Conservation (phyloP, 2,113 vertebrate species). For the Oncorhynchus keta region DNA sequence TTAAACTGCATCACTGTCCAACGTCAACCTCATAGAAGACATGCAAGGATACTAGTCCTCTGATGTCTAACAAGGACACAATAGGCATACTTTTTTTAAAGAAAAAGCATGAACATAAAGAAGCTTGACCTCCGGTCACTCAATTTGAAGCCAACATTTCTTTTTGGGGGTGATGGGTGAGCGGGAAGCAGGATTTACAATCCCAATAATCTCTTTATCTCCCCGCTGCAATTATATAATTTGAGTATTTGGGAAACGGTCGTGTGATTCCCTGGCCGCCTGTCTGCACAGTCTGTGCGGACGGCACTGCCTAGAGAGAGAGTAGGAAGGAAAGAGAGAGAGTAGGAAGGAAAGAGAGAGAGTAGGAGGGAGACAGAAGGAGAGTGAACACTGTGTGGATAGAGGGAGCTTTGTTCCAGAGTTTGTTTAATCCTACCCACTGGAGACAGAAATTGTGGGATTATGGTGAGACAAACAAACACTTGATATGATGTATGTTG, state of each 20-base stretch:
- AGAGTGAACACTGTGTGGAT: neutral
- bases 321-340: neutral
- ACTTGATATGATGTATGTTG: constrained; percentile 16
- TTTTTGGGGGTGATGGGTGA: neutral
- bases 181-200: constrained; percentile 8
- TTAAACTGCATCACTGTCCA: no score
- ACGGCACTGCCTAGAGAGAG: neutral
- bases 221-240: constrained; percentile 11
- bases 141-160: neutral
- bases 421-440: constrained; percentile 28
- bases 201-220: constrained; percentile 50
- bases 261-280: neutral
- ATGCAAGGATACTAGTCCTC: no score
- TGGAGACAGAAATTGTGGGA: constrained; percentile 28
- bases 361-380: no score
- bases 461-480: constrained; percentile 39
- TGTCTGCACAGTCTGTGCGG: neutral
- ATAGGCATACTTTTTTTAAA: no score
- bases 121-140: neutral
- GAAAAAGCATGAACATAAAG: neutral
- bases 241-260: constrained; percentile 4
- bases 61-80: no score
- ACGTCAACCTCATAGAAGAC: no score
- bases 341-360: neutral
- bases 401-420: neutral